Percentiles rank a stretch among this genome's conserved stretches.
Conservation (phyloP, 2,113 vertebrate species). For the Pelecanus crispus region DNA sequence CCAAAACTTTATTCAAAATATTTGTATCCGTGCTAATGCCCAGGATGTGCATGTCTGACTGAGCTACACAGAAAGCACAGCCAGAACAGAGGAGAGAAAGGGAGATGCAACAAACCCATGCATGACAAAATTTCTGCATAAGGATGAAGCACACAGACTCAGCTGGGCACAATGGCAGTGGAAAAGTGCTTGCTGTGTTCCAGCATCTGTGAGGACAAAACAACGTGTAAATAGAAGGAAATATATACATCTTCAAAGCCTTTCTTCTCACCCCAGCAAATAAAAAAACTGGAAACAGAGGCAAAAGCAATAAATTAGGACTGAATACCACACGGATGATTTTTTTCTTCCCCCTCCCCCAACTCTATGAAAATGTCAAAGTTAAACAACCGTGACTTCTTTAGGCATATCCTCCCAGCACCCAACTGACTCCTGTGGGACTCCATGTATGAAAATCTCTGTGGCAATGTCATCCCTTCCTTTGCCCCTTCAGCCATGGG, state of each 20-base stretch:
- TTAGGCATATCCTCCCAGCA: not conserved
- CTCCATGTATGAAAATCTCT: not conserved
- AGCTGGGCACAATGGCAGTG: not conserved
- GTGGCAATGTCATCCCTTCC: not conserved
- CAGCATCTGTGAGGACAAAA: not conserved
- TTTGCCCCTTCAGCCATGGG: not conserved
- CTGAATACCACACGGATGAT: not conserved
- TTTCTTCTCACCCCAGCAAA: not conserved
- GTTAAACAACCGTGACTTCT: not conserved
- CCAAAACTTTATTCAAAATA: not conserved
- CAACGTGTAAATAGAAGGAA: not conserved
- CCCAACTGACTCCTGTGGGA: not conserved
- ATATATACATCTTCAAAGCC: not conserved
- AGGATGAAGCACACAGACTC: not conserved
- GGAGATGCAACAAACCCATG: not conserved
- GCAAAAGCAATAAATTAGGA: not conserved
- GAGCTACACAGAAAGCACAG: not conserved
- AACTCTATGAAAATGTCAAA: not conserved
- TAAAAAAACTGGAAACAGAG: not conserved
- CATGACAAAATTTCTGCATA: not conserved
- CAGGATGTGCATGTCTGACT: not conserved
- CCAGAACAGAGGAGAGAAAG: not conserved
- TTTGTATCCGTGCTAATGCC: not conserved
- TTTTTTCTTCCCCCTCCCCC: not conserved
- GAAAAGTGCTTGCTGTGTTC: not conserved